These are phyloP conservation scores for Geophilus truncorum DNA, from an alignment of 2,888 invertebrate species.

Conservation along the genomic window DNA sequence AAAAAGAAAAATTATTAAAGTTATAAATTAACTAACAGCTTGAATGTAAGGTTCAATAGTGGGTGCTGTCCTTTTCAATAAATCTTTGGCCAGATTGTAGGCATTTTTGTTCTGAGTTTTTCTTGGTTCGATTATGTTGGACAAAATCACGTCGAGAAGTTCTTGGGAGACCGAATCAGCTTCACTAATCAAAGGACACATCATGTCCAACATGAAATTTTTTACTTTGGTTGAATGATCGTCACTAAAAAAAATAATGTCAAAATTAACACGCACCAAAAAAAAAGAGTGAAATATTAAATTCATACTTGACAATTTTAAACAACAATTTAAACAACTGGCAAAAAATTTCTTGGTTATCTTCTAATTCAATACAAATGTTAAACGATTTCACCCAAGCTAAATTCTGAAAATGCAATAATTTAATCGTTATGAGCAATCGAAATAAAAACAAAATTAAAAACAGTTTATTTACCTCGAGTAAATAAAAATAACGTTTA, in stretches of 20 bases:
- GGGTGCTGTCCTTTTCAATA: slow-evolving; percentile 84
- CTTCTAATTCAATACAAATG: slow-evolving; percentile 96
- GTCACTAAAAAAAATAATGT: slow-evolving; percentile 59
- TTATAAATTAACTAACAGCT: slow-evolving; percentile 65
- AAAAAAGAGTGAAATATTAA: background rate
- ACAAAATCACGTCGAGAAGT: slow-evolving; percentile 84
- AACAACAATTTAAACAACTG: slow-evolving; percentile 89
- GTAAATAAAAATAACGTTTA: slow-evolving; percentile 92
- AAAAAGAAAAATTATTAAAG: slow-evolving; percentile 7
- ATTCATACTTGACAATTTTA: slow-evolving; percentile 85
- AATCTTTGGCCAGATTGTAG: slow-evolving; percentile 82
- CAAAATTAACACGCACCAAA: background rate
- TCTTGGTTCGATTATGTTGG: slow-evolving; percentile 89
- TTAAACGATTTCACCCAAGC: slow-evolving; percentile 98
- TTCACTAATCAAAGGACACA: slow-evolving; percentile 89
- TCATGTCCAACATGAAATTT: slow-evolving; percentile 92
- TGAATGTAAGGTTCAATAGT: slow-evolving; percentile 92
- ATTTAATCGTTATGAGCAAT: no score
- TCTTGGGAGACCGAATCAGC: slow-evolving; percentile 93
- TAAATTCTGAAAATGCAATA: slow-evolving; percentile 74
- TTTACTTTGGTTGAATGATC: slow-evolving; percentile 95
- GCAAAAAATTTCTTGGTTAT: slow-evolving; percentile 94
- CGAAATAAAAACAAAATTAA: background rate
- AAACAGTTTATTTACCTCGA: slow-evolving; percentile 61
- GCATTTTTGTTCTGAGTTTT: slow-evolving; percentile 85